Evolutionary conservation across 1,140 invertebrate genomes (phyloP).

Genomic region (Eulimnadia texana): DNA sequence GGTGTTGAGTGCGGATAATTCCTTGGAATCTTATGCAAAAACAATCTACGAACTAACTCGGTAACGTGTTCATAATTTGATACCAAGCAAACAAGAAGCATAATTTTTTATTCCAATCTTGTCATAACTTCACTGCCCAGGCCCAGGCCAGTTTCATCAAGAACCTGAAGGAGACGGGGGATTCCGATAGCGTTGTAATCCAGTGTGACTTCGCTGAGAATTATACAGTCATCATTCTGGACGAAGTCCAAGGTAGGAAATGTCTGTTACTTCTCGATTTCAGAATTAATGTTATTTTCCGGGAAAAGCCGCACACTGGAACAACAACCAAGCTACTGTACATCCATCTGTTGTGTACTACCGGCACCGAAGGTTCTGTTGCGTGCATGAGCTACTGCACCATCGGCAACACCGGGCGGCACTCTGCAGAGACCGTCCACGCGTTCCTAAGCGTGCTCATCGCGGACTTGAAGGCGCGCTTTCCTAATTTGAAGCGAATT

Average conservation of each 20-base stretch:
- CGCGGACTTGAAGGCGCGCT: background rate
- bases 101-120: background rate
- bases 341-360: slow-evolving; percentile 21
- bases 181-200: slow-evolving; percentile 3
- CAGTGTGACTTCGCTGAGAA: slow-evolving; percentile 21
- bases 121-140: background rate
- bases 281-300: background rate
- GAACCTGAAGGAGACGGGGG: background rate
- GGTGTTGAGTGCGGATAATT: background rate
- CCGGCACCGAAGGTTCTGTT: slow-evolving; percentile 1
- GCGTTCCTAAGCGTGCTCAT: background rate
- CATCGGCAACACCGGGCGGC: background rate
- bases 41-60: background rate
- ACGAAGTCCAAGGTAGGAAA: slow-evolving; percentile 18
- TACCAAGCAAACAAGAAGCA: too few relatives aligned
- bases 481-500: background rate
- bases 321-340: slow-evolving; percentile 21
- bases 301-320: slow-evolving; percentile 14
- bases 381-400: background rate
- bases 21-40: background rate
- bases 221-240: slow-evolving; percentile 18
- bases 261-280: background rate
- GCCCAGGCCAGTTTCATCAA: background rate
- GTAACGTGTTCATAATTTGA: too few relatives aligned
- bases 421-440: background rate